phyloP scores from a whole-genome alignment of 1,140 invertebrate species.

The Drosophila obscura region DNA sequence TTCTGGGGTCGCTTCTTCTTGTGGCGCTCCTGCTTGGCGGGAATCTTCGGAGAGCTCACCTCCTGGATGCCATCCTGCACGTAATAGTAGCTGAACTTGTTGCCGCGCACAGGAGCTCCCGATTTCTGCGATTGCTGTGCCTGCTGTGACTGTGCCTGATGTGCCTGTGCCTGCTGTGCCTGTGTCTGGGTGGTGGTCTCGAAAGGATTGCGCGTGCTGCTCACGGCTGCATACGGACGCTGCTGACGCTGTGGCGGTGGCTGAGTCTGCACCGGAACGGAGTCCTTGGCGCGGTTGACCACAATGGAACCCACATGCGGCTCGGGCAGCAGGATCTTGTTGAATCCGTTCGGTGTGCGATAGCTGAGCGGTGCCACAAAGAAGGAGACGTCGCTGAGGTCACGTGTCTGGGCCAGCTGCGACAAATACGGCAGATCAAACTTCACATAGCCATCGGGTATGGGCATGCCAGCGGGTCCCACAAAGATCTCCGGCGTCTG shows the following conservation, averaged over 20 bases:
- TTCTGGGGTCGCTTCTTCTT: conserved; percentile 76
- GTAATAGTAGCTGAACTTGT: conserved; percentile 79
- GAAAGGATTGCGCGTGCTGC: conserved; percentile 66
- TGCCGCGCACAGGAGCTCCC: conserved; percentile 53
- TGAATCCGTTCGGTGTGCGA: conserved; percentile 90
- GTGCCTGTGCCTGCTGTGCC: neutral
- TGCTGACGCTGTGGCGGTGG: conserved; percentile 43
- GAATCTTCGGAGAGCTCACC: conserved; percentile 64
- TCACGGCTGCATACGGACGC: conserved; percentile 42
- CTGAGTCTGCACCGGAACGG: conserved; percentile 26
- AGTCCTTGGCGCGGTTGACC: conserved; percentile 85
- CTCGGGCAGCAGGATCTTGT: conserved; percentile 92
- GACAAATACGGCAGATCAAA: conserved; percentile 93
- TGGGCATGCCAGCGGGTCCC: conserved; percentile 89
- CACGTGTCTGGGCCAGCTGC: conserved; percentile 88
- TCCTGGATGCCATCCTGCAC: conserved; percentile 79
- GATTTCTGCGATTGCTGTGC: conserved; percentile 1
- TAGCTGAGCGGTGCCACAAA: conserved; percentile 93
- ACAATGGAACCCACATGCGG: conserved; percentile 94
- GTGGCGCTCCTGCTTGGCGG: conserved; percentile 69
- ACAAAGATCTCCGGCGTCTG: conserved; percentile 91
- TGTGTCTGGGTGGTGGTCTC: conserved; percentile 59
- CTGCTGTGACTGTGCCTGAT: conserved; percentile 20
- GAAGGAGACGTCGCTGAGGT: conserved; percentile 90
- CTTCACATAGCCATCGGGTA: conserved; percentile 89